A percentile compares a stretch with the other conserved stretches of the same genome.
Evolutionary conservation across 2,113 vertebrate species (phyloP).

Genomic region (Damaliscus lunatus): DNA sequence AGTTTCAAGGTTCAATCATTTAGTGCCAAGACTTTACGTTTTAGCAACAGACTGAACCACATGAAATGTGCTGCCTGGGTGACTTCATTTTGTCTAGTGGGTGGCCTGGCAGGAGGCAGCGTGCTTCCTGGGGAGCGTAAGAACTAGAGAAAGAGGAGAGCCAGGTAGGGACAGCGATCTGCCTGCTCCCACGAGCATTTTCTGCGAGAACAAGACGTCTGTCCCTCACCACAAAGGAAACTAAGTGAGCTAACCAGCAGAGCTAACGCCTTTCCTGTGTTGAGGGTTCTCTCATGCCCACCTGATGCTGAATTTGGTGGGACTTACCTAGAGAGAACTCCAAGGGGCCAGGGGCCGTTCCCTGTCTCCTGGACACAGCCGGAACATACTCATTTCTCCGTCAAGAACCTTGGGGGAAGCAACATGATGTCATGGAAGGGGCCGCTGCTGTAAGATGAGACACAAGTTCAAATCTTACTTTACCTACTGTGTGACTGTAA

Average conservation of each 20-base stretch:
- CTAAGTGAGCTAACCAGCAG: background rate
- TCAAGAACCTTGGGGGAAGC: background rate
- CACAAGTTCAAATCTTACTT: background rate
- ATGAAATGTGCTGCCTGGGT: background rate
- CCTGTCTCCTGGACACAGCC: background rate
- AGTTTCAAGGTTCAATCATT: background rate
- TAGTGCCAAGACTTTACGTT: background rate
- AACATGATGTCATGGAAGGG: background rate
- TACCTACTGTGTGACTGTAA: background rate
- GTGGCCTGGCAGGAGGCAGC: background rate
- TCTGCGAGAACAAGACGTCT: background rate
- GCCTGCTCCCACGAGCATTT: rapidly evolving
- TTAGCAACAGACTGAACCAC: background rate
- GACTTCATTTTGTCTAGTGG: background rate
- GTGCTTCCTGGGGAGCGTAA: background rate
- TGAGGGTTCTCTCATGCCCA: background rate
- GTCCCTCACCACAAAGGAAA: background rate
- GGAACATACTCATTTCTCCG: background rate
- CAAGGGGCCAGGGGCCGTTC: background rate
- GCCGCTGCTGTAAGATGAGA: background rate
- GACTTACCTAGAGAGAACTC: background rate
- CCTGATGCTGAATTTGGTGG: background rate
- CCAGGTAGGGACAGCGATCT: rapidly evolving
- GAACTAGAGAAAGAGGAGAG: background rate
- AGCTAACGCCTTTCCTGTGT: background rate